Base-by-base conservation (phyloP, 2,888 invertebrate genomes). In the Mesorhabditis spiculigera region DNA sequence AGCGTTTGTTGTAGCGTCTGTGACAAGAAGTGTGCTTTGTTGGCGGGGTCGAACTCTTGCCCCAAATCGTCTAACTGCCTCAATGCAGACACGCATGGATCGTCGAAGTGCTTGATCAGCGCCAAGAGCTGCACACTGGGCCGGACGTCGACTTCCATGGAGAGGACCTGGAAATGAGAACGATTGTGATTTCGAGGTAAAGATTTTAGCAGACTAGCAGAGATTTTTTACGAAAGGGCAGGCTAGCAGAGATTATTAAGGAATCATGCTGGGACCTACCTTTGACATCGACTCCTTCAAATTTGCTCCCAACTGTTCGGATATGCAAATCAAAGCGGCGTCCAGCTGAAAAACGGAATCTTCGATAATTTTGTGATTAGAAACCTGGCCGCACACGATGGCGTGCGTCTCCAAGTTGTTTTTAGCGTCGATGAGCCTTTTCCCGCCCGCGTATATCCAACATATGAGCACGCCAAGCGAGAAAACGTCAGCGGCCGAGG, bases 401-500 rank as follows among this genome's bases (percentile, higher is more conserved):
- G 91, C 88, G 88, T 96, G 96, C 74, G 91, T 90, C 75, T 93
- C 91, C 64, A 92, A 91, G 83, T 93, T 94, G 88, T 95, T 93
- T 86, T 92, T 92, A 13, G 95, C 92, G 86, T 94, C 93, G 76
- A 97, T 91, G 63, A 97, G 89, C 0, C 93, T 91, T 78, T 91
- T 50, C 97, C 96, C 75, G 91, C 80, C 81, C 88, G 95, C 95
- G 89, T 93, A 96, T 71, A 96, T 90, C 71, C 95, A 91, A 86
- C 93, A 93, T 81, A 97, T 91, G 68, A 95, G 91, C 90, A 97
- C 91, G 28, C 96, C 97, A 78, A 97, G 89, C 0, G 95, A 94
- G 88, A 92, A 98, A 92, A 97, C 95, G 87, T 98, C 97, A 81
- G 94, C 94, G 64, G 93, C 90, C 68, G 93, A 91, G 86, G 92